Base-by-base conservation (phyloP, 2,888 invertebrate genomes). In the Anticlea derivata region DNA sequence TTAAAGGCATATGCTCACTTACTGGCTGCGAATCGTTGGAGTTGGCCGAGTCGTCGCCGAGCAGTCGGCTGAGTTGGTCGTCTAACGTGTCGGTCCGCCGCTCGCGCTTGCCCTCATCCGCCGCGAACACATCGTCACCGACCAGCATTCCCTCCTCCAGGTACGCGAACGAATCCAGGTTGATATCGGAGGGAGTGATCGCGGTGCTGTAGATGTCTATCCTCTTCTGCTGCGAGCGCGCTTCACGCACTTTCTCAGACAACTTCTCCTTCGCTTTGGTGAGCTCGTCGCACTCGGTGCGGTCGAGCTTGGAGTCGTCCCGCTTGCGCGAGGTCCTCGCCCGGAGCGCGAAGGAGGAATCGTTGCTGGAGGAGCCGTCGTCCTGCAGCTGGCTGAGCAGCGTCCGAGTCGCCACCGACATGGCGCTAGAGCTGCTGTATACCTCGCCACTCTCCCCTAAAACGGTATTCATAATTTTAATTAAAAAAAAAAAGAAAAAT, bases 151-250 rank as follows among this genome's bases (percentile, higher is more conserved):
- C 80, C 61, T 89, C 91, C 56, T 92, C 89, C 55, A 91, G 70
- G 65, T 92, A 92, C 58, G 91, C 84, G 68, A 91, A 91, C 67
- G 90, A 86, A 58, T 92, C 91, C 58, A 92, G 72, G 64, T 91
- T 90, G 37, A 92, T 92, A 37, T 92, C 91, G 0, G 91, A 78
- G 29, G 91, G 80, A 33, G 86, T 86, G 50, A 92, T 84, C 29
- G 91, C 91, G 12, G 92, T 90, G 57, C 90, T 92, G 69, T 92
- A 92, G 22, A 92, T 81, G 66, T 92, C 92, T 75, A 92, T 85
- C 62, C 90, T 70, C 58, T 82, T 83, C 70, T 80, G 86, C 56
- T 80, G 84, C 46, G 87, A 86, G 49, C 73, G 81, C 40, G 81
- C 83, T 55, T 86, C 86, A 1, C 84, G 81, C 22, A 89, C 88